Base-by-base conservation (phyloP, 2,797 vertebrate species). In the Pseudochaenichthys georgianus region DNA sequence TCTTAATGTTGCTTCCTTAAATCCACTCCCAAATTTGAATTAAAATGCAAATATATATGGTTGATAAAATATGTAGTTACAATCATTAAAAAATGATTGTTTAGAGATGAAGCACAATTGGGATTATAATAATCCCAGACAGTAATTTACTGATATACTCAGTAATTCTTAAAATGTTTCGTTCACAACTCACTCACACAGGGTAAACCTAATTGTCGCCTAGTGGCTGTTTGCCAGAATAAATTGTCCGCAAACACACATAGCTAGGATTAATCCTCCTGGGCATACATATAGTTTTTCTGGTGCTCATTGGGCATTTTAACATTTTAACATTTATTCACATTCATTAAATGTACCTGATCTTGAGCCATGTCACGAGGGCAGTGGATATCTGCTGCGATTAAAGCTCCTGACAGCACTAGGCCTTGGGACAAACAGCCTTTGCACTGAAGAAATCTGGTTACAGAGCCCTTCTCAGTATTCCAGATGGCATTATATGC, bases 401-500 rank as follows among this genome's bases (percentile, higher is more conserved):
- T 82, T 64, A 94, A 77, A 84, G 88, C 81, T 46, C 80, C 88
- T 78, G 90, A 79, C 0, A 41, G 77, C 38, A 83, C 67, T 47
- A 83, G 3, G 7, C 76, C 85, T 53, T 82, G 85, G 82, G 78
- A 81, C 76, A 83, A 79, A 84, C 87, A 96, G 80, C 89, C 91
- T 90, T 83, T 93, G 85, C 92, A 95, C 55, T 93, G 90, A 63
- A 95, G 92, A 75, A 93, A 94, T 82, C 90, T 91, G 75, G 85
- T 95, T 79, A 96, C 85, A 73, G 91, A 95, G 86, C 55, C 80
- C 53, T 94, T 77, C 78, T 93, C 91, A 17, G 91, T 86, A 82
- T 93, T 91, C 93, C 93, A 96, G 82, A 95, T 8, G 77, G 92
- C 90, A 82, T 95, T 92, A 60, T 83, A 87, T 1, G 78, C 86